These are phyloP conservation scores for Leptosomus discolor DNA, from an alignment of 2,113 vertebrate species.

Conservation along the genomic window DNA sequence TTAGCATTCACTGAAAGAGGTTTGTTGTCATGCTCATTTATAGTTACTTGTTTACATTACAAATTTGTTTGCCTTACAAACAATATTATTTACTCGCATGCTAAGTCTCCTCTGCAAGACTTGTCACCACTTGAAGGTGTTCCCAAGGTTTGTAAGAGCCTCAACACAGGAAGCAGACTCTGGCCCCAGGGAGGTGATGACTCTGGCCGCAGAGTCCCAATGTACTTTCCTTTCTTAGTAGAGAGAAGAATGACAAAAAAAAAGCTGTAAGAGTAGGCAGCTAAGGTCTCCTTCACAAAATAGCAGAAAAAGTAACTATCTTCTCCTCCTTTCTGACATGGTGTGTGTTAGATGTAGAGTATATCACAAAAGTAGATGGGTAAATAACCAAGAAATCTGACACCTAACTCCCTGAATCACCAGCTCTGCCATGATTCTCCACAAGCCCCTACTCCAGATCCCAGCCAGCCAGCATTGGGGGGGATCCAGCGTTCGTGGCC, in stretches of 20 bases:
- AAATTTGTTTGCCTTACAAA: not conserved
- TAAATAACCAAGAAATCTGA: not conserved
- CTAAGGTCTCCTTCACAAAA: not conserved
- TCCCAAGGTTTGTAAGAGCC: not conserved
- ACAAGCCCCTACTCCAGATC: not conserved
- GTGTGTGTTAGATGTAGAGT: not conserved
- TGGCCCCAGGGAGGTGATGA: accelerated
- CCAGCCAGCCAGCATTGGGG: not conserved
- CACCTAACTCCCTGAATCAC: not conserved
- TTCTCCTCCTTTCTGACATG: not conserved
- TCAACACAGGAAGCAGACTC: not conserved
- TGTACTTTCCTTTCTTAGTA: not conserved
- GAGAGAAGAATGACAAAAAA: not conserved
- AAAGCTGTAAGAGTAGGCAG: not conserved
- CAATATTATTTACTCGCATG: not conserved
- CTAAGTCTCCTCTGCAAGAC: not conserved
- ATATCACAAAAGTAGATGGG: not conserved
- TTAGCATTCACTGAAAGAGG: not conserved
- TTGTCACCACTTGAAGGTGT: not conserved
- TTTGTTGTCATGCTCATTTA: not conserved
- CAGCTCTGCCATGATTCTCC: not conserved
- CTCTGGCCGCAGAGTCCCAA: not conserved
- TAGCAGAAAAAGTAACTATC: not conserved
- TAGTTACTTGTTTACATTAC: not conserved
- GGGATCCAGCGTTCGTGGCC: not conserved